Base-by-base conservation (phyloP, 2,888 invertebrate species). In the Onchidella celtica region DNA sequence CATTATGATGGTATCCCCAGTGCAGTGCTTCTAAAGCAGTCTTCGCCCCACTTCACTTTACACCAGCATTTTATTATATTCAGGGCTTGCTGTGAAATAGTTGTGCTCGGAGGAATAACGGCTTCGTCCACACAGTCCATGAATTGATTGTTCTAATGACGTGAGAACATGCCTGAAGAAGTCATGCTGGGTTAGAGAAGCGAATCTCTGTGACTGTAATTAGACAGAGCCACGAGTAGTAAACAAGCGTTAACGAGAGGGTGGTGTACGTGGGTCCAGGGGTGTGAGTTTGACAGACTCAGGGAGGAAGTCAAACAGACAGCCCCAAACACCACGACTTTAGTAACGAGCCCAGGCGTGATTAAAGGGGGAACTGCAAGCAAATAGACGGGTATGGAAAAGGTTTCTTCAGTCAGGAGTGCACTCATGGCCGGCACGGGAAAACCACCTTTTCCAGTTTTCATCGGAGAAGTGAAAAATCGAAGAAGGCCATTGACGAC, bases 351-450 rank as follows among this genome's bases (percentile, higher is more conserved):
- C 61, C 1, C 24, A 57, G 38, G 9, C 34, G 47, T 47, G 47
- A 47, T 47, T 47, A 17, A 6, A 47, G 17, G 57, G 34, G 32
- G 38, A 57, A 61, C 3, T 36, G 32, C 73, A 2, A 24, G 24
- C 36, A 61, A 73, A 73, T 47, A 73, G 73, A 73, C 36, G 21
- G 32, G 34, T 36, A 27, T 73, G 73, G 61, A 59, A 59, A 57
- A n/a, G 59, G 27, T 17, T 24, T 27, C 73, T 59, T 32, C 38
- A 27, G 59, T 4, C 34, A 36, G 34, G 36, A 17, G 34, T 36
- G 27, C n/a, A 34, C 34, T 73, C 57, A 73, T 57, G 73, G 36
- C 27, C n/a, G 38, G 34, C 27, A 73, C 73, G 38, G 57, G 36
- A 38, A 24, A 73, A 27, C n/a, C n/a, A 34, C 55, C 29, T 27